Evolutionary conservation across 2,888 invertebrate species (phyloP).

Genomic region (Nephrotoma appendiculata): DNA sequence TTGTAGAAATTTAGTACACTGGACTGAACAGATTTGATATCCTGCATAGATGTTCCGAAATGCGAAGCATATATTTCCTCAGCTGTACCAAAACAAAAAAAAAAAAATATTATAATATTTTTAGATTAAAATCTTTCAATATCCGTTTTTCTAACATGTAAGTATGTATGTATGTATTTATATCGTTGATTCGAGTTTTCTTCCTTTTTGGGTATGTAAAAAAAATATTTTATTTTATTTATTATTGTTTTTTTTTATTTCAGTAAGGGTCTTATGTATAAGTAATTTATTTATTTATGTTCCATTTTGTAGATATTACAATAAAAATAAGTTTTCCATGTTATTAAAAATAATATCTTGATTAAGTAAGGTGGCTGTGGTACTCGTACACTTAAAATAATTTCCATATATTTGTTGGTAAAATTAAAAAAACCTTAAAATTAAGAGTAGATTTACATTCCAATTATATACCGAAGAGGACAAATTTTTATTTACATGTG

Average conservation of each 20-base stretch:
- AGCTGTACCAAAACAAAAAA: neutral
- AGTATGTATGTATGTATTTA: neutral
- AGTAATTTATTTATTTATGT: neutral
- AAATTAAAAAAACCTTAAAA: too few species aligned
- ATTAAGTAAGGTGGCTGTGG: neutral
- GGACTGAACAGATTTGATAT: neutral
- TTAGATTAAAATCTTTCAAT: neutral
- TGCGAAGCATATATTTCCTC: neutral
- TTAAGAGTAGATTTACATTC: too few species aligned
- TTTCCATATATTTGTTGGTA: too few species aligned
- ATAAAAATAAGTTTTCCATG: neutral
- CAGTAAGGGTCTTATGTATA: neutral
- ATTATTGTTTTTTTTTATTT: neutral
- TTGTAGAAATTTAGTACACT: neutral
- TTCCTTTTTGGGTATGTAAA: neutral
- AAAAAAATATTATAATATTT: neutral
- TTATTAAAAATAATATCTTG: neutral
- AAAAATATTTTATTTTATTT: neutral
- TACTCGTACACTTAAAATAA: too few species aligned
- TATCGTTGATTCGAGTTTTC: neutral
- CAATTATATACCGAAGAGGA: too few species aligned
- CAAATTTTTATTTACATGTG: too few species aligned
- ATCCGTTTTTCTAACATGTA: neutral
- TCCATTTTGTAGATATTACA: neutral
- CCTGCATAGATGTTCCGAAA: neutral